These are phyloP conservation scores for Toxotes chatareus DNA, from an alignment of 2,113 vertebrate genomes.

Conservation along the genomic window DNA sequence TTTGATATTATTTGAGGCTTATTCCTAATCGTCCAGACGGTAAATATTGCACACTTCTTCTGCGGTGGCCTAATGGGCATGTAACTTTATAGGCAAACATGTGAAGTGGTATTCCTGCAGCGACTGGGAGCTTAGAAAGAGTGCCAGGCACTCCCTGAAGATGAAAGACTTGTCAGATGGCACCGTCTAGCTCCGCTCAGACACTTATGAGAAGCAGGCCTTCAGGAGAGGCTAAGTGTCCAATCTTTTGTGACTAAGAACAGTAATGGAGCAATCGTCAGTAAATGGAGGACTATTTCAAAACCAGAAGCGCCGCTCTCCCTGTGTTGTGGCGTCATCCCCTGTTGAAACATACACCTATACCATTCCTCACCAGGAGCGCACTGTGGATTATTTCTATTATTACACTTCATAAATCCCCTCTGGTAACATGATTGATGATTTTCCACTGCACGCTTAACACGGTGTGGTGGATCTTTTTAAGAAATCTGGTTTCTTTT, in stretches of 20 bases:
- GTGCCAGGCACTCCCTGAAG: slow-evolving; percentile 76
- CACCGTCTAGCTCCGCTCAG: slow-evolving; percentile 70
- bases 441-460: slow-evolving; percentile 48
- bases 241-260: slow-evolving; percentile 70
- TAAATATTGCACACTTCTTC: slow-evolving; percentile 80
- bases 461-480: slow-evolving; percentile 40
- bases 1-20: slow-evolving; percentile 79
- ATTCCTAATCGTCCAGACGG: slow-evolving; percentile 80
- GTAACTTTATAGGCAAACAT: slow-evolving; percentile 85
- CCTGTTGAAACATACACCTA: slow-evolving; percentile 59
- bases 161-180: slow-evolving; percentile 82
- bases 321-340: slow-evolving; percentile 50
- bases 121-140: slow-evolving; percentile 64
- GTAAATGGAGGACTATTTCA: slow-evolving; percentile 70
- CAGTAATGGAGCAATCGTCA: slow-evolving; percentile 72
- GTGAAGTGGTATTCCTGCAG: slow-evolving; percentile 79
- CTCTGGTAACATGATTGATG: slow-evolving; percentile 63
- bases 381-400: slow-evolving; percentile 59
- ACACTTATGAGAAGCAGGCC: slow-evolving; percentile 83
- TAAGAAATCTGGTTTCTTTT: slow-evolving; percentile 31
- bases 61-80: slow-evolving; percentile 79
- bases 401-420: slow-evolving; percentile 77
- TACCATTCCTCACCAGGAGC: slow-evolving; percentile 52
- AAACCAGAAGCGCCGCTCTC: slow-evolving; percentile 47
- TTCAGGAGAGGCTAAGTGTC: slow-evolving; percentile 74